phyloP scores from a whole-genome alignment of 2,888 invertebrate species.

The Diplolepis rosae region DNA sequence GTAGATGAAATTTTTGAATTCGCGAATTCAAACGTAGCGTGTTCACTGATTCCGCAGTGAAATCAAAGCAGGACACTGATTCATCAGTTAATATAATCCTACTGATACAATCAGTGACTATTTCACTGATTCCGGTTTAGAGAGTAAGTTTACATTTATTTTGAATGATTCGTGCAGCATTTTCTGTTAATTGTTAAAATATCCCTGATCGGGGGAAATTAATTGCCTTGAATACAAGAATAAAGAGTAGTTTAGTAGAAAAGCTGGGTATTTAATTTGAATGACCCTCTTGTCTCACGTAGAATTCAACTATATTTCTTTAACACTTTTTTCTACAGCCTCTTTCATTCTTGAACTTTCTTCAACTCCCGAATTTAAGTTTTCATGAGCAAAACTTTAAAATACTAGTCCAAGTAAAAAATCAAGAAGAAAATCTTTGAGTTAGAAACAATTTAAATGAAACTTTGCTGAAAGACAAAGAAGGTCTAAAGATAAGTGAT shows the following conservation, averaged over 20 bases:
- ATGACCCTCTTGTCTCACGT: slow-evolving; percentile 55
- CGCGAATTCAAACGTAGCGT: too few relatives aligned
- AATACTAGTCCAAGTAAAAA: slow-evolving; percentile 20
- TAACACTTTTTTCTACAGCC: neutral
- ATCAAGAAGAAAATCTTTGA: neutral
- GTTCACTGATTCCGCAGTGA: too few relatives aligned
- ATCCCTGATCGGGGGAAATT: too few relatives aligned
- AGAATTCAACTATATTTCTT: slow-evolving; percentile 53
- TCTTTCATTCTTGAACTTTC: slow-evolving; percentile 1
- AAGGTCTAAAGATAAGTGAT: slow-evolving; percentile 10
- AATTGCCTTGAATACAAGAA: neutral
- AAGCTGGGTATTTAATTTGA: slow-evolving; percentile 59
- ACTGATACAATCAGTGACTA: too few relatives aligned
- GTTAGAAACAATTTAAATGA: neutral
- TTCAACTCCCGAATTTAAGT: neutral
- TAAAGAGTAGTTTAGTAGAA: neutral
- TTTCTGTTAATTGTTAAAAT: too few relatives aligned
- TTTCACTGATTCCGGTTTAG: too few relatives aligned
- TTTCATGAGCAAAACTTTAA: slow-evolving; percentile 12
- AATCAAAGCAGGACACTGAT: too few relatives aligned
- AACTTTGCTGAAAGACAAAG: slow-evolving; percentile 6
- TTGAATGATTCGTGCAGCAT: too few relatives aligned
- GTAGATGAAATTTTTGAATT: too few relatives aligned
- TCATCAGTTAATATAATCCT: too few relatives aligned
- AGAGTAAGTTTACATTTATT: too few relatives aligned